A percentile compares a stretch with the other conserved stretches of the same genome.
phyloP scores from a whole-genome alignment of 2,797 vertebrate species.

The Loris lydekkerianus region DNA sequence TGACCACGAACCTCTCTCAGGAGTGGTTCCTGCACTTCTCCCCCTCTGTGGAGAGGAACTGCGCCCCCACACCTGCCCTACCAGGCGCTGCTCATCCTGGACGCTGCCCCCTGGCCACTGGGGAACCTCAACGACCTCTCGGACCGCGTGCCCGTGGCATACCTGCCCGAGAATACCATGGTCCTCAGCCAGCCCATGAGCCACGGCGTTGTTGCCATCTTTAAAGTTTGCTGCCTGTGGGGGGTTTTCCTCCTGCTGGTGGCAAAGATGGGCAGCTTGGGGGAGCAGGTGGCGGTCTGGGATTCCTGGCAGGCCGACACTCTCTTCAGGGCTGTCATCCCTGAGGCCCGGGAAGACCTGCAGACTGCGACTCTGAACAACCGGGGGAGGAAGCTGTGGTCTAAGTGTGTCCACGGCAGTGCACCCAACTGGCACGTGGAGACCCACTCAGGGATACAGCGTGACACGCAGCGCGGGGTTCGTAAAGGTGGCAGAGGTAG shows the following conservation, averaged over 20 bases:
- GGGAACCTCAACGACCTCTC: background rate
- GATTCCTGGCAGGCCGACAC: background rate
- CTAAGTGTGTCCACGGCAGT: rapidly evolving
- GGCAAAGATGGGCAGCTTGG: too few species aligned
- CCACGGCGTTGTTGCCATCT: background rate
- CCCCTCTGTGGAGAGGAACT: background rate
- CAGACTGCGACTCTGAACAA: background rate
- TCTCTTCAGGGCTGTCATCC: rapidly evolving
- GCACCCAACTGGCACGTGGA: background rate
- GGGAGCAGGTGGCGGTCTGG: background rate
- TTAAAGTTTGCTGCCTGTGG: conserved; percentile 61
- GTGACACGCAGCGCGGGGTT: background rate
- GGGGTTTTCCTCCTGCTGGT: conserved; percentile 56
- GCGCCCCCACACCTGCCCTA: background rate
- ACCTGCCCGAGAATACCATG: conserved; percentile 83
- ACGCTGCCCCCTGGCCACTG: background rate
- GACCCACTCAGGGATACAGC: rapidly evolving
- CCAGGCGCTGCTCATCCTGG: background rate
- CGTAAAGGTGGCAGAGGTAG: rapidly evolving
- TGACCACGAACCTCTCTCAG: conserved; percentile 7
- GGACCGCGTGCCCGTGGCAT: background rate
- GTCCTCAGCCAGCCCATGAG: conserved; percentile 14
- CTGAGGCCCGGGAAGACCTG: background rate
- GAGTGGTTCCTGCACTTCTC: background rate
- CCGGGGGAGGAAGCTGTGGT: background rate